These are phyloP conservation scores for Pogona vitticeps DNA, from an alignment of 2,113 vertebrate genomes.

Conservation along the genomic window DNA sequence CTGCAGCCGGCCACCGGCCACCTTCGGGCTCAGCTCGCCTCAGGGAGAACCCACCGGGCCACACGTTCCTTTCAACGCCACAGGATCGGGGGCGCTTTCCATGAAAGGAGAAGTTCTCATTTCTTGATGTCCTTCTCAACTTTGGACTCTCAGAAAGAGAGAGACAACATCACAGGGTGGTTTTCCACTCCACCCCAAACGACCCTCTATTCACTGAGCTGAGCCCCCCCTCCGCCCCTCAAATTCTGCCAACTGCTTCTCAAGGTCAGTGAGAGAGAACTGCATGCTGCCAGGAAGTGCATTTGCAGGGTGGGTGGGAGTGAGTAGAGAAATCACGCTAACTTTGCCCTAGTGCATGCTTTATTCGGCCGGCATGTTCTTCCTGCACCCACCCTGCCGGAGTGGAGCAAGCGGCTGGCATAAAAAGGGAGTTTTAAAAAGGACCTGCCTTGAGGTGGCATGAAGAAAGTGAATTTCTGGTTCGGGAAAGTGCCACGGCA, in stretches of 20 bases:
- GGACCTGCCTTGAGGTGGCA: background rate
- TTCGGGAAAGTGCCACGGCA: too few species aligned
- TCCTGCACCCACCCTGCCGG: background rate
- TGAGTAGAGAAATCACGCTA: background rate
- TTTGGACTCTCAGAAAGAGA: background rate
- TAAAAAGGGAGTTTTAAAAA: background rate
- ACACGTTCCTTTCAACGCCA: background rate
- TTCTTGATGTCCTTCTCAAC: background rate
- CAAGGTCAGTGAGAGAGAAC: conserved; percentile 86
- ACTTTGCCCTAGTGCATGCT: too few species aligned
- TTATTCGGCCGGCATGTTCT: background rate
- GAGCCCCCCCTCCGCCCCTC: background rate
- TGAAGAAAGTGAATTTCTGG: too few species aligned
- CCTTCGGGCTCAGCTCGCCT: conserved; percentile 60
- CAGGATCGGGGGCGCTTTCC: conserved; percentile 13
- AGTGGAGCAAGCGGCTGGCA: background rate
- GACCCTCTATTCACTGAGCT: background rate
- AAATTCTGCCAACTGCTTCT: conserved; percentile 54
- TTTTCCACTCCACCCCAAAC: too few species aligned
- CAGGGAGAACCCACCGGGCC: background rate
- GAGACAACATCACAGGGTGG: background rate
- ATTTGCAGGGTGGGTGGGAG: background rate
- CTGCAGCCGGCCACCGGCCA: conserved; percentile 51
- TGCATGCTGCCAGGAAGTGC: conserved; percentile 29
- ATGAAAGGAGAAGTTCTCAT: background rate